Evolutionary conservation across 2,797 vertebrate genomes (phyloP).

Genomic region (Premnoplex brunnescens): DNA sequence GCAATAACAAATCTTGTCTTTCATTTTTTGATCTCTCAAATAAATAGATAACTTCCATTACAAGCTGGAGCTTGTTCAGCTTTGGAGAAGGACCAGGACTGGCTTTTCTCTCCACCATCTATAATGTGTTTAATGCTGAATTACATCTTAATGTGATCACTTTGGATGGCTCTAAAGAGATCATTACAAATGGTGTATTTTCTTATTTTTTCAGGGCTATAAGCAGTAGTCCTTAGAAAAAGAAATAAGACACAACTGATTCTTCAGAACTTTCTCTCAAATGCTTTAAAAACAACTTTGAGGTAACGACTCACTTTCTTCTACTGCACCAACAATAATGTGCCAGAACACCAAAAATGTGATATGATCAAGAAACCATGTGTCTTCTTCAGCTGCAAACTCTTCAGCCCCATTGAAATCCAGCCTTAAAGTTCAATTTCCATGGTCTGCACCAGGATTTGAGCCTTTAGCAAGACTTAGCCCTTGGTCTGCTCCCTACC

Average conservation of each 20-base stretch:
- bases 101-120: not conserved
- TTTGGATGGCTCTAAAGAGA: not conserved
- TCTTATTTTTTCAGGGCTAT: not conserved
- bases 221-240: not conserved
- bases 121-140: not conserved
- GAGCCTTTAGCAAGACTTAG: not conserved
- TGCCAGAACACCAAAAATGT: not conserved
- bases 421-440: not conserved
- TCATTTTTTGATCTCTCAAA: not conserved
- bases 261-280: not conserved
- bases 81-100: not conserved
- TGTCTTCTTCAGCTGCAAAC: not conserved
- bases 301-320: not conserved
- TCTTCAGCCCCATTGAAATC: not conserved
- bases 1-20: not conserved
- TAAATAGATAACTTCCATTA: not conserved
- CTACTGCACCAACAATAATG: not conserved
- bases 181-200: not conserved
- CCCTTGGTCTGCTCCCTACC: not conserved
- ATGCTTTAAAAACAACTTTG: not conserved
- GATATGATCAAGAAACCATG: fast-evolving
- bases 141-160: not conserved
- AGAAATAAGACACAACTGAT: not conserved
- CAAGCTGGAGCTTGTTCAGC: not conserved
- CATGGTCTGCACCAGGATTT: not conserved